Conservation (phyloP, 2,113 vertebrate species). For the Girardinichthys multiradiatus region DNA sequence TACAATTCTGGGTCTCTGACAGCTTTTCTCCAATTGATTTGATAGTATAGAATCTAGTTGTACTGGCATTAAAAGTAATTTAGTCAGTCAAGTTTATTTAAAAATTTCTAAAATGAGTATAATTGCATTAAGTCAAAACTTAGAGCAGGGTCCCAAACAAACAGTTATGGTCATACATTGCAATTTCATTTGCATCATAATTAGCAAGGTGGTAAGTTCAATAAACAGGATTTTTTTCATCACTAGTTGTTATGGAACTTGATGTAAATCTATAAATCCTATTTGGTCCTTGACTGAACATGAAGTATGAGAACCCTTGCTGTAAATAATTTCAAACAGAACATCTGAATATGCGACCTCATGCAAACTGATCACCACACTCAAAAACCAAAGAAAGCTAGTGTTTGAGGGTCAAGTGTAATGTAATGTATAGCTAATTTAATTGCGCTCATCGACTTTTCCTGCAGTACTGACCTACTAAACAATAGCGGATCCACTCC, state of each 20-base stretch:
- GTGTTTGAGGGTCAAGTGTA: constrained; percentile 60
- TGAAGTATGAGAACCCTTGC: background rate
- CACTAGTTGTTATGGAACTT: background rate
- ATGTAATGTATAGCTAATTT: constrained; percentile 69
- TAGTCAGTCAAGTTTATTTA: too few relatives aligned
- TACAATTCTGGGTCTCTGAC: too few relatives aligned
- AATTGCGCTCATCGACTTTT: constrained; percentile 55
- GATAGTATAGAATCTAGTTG: too few relatives aligned
- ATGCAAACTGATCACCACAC: constrained; percentile 12
- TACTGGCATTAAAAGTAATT: too few relatives aligned
- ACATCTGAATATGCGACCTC: constrained; percentile 20
- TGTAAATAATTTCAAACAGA: constrained; percentile 35
- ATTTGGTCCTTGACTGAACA: background rate
- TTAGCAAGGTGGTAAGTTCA: background rate
- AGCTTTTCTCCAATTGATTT: too few relatives aligned
- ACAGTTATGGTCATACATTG: background rate
- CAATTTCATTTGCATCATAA: background rate
- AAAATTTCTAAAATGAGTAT: background rate
- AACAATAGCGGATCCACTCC: constrained; percentile 62
- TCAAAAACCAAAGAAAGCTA: constrained; percentile 21
- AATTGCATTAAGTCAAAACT: background rate
- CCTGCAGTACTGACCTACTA: constrained; percentile 70
- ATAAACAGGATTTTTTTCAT: background rate
- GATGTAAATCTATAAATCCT: background rate
- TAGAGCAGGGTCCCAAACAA: background rate